Conservation (phyloP, 2,888 invertebrate genomes). For the Teinopalpus imperialis region DNA sequence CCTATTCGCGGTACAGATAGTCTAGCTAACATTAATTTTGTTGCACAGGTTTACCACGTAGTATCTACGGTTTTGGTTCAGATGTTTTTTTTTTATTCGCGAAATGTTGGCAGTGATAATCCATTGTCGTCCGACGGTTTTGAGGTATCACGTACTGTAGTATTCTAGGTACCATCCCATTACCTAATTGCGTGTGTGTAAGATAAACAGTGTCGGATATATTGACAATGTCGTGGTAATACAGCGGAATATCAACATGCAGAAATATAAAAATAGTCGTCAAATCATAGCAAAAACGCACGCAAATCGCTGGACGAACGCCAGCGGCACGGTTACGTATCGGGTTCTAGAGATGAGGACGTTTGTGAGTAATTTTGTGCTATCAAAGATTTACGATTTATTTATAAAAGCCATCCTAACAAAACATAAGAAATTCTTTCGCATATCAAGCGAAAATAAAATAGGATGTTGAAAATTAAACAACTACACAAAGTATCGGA, state of each 20-base stretch:
- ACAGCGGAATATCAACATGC: slow-evolving; percentile 58
- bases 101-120: slow-evolving; percentile 2
- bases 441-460: no score
- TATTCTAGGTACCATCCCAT: slow-evolving; percentile 22
- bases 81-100: no score
- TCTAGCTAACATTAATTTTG: no score
- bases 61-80: no score
- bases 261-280: slow-evolving; percentile 59
- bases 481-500: no score
- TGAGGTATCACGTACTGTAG: slow-evolving; percentile 15
- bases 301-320: slow-evolving; percentile 52
- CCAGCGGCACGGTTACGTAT: slow-evolving; percentile 55
- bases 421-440: no score
- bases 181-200: slow-evolving; percentile 14
- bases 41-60: no score
- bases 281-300: slow-evolving; percentile 55
- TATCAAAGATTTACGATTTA: slow-evolving; percentile 23
- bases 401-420: slow-evolving; percentile 26
- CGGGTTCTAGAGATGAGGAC: slow-evolving; percentile 49
- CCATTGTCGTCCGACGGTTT: not conserved
- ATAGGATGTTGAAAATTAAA: no score
- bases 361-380: slow-evolving; percentile 32
- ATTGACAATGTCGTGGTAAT: slow-evolving; percentile 28
- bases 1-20: no score
- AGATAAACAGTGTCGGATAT: not conserved